These are phyloP conservation scores for Quadriops clusia DNA, from an alignment of 2,888 invertebrate species.

Conservation along the genomic window DNA sequence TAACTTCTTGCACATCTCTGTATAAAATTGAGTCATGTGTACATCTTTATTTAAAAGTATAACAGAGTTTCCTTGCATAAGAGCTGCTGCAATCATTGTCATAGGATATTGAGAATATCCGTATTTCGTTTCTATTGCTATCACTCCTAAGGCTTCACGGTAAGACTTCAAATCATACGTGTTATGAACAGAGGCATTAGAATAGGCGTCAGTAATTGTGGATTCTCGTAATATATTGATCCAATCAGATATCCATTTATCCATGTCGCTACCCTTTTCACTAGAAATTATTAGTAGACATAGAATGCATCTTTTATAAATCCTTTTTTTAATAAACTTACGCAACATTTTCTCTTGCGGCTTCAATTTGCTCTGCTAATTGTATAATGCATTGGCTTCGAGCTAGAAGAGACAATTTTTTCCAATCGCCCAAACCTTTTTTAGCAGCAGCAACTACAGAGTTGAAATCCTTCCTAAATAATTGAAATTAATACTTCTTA, in stretches of 20 bases:
- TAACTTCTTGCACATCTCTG: no score
- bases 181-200: no score
- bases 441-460: constrained; percentile 19
- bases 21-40: no score
- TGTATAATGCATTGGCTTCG: no score
- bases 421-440: constrained; percentile 18
- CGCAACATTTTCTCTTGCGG: no score
- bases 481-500: no score
- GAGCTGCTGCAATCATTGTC: constrained; percentile 21
- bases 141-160: constrained; percentile 24
- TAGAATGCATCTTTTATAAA: background rate
- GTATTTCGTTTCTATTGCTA: constrained; percentile 20
- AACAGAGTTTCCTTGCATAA: constrained; percentile 28
- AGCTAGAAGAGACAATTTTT: no score
- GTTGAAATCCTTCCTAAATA: no score
- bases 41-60: no score
- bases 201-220: no score
- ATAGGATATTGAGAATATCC: constrained; percentile 14
- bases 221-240: constrained; percentile 16
- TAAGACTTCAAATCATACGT: constrained; percentile 18
- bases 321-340: no score
- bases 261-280: constrained; percentile 8
- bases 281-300: constrained; percentile 5
- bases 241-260: constrained; percentile 17
- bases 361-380: no score